Conservation (phyloP, 53 echinoderm and acorn worm genomes). For the Glandiceps talaboti region DNA sequence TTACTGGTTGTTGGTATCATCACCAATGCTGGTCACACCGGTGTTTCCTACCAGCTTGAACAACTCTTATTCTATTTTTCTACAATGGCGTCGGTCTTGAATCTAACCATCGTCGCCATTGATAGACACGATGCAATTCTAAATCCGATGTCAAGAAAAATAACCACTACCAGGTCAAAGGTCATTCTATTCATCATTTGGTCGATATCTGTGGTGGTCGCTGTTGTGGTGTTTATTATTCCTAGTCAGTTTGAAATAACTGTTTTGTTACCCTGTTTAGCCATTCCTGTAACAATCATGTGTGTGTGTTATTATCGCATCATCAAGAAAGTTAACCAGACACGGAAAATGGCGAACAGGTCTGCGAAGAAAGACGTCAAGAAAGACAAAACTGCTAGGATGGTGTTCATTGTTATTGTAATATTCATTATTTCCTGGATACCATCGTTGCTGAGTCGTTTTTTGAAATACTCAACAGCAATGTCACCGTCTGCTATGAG, state of each 20-base stretch:
- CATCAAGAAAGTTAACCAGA: conserved; percentile 33
- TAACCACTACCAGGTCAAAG: conserved; percentile 30
- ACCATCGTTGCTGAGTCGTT: conserved; percentile 65
- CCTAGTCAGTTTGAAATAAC: conserved; percentile 43
- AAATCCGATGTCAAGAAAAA: conserved; percentile 49
- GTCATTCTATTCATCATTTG: conserved; percentile 39
- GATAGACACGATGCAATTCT: conserved; percentile 77
- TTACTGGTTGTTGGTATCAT: conserved; percentile 68
- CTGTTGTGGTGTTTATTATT: conserved; percentile 49
- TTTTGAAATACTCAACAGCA: conserved; percentile 50
- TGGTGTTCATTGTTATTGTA: conserved; percentile 79
- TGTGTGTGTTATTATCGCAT: conserved; percentile 63
- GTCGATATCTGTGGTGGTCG: conserved; percentile 34
- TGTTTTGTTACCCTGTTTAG: conserved; percentile 53
- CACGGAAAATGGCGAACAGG: conserved; percentile 21
- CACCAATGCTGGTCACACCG: conserved; percentile 65
- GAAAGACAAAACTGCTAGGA: conserved; percentile 70
- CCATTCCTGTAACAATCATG: conserved; percentile 54
- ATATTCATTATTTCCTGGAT: conserved; percentile 76
- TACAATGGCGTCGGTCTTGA: conserved; percentile 76
- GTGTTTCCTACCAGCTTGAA: conserved; percentile 64
- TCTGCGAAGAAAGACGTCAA: neutral
- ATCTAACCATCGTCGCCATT: conserved; percentile 66
- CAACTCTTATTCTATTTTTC: conserved; percentile 89
- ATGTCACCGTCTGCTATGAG: conserved; percentile 11